Conservation (phyloP, 2,888 invertebrate species). For the Chalcis sispes region DNA sequence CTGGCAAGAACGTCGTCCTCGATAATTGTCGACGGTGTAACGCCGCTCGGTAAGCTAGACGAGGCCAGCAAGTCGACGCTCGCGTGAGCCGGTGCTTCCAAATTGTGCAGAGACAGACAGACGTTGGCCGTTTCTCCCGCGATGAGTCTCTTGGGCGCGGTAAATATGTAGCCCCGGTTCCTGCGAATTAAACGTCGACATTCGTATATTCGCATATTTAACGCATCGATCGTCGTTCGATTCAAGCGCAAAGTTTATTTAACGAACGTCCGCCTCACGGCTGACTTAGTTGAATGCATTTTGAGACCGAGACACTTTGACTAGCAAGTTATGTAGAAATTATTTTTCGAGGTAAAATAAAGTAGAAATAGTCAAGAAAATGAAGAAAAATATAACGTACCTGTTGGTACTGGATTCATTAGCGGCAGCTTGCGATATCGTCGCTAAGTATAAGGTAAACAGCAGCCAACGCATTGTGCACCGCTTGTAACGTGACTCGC, state of each 20-base stretch:
- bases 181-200: too few relatives aligned
- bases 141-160: slow-evolving; percentile 69
- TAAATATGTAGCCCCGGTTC: slow-evolving; percentile 71
- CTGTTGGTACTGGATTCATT: slow-evolving; percentile 23
- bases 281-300: too few relatives aligned
- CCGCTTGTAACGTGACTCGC: too few relatives aligned
- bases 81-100: slow-evolving; percentile 71
- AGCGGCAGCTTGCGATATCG: not conserved
- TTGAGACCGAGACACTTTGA: too few relatives aligned
- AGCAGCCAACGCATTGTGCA: slow-evolving; percentile 12
- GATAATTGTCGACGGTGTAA: slow-evolving; percentile 4
- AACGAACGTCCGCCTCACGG: too few relatives aligned
- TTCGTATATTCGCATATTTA: too few relatives aligned
- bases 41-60: not conserved
- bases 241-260: too few relatives aligned
- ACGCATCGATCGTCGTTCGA: too few relatives aligned
- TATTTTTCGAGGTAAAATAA: too few relatives aligned
- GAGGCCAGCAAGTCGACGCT: slow-evolving; percentile 65
- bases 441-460: slow-evolving; percentile 17
- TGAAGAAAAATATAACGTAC: not conserved
- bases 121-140: slow-evolving; percentile 70
- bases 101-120: slow-evolving; percentile 72
- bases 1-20: slow-evolving; percentile 54
- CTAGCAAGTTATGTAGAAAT: too few relatives aligned
- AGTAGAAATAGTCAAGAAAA: too few relatives aligned